These are phyloP conservation scores for Hyperoplus immaculatus DNA, from an alignment of 2,797 vertebrate genomes.

Conservation along the genomic window DNA sequence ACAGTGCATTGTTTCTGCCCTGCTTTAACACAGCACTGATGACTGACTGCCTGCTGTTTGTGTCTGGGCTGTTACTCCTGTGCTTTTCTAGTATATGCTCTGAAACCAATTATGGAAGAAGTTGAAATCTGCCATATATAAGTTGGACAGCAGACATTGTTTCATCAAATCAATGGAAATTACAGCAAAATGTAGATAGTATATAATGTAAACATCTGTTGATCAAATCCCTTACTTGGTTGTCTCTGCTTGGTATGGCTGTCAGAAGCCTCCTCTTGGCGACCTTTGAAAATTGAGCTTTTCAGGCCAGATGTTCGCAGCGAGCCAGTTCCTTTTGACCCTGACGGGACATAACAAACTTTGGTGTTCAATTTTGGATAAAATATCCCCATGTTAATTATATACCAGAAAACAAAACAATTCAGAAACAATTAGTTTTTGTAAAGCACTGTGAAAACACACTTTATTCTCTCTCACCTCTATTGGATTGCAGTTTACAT, in stretches of 20 bases:
- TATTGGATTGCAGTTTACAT: slow-evolving; percentile 34
- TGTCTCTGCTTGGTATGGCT: slow-evolving; percentile 34
- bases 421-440: background rate
- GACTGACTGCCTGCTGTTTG: background rate
- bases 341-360: slow-evolving; percentile 19
- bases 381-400: background rate
- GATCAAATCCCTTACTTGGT: slow-evolving; percentile 52
- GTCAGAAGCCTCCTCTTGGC: background rate
- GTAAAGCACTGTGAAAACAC: background rate
- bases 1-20: background rate
- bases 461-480: slow-evolving; percentile 52
- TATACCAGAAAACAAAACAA: background rate
- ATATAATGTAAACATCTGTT: background rate
- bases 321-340: slow-evolving; percentile 3
- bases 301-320: slow-evolving; percentile 8
- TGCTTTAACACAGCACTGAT: background rate
- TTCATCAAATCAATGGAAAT: background rate
- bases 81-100: background rate
- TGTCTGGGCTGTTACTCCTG: background rate
- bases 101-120: background rate
- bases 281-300: slow-evolving; percentile 37
- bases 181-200: background rate
- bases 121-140: background rate
- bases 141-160: background rate
- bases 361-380: background rate